Evolutionary conservation across 2,888 invertebrate genomes (phyloP), one percentile per base, ranked within the genome.

Genomic region (Catocala fraxini): DNA sequence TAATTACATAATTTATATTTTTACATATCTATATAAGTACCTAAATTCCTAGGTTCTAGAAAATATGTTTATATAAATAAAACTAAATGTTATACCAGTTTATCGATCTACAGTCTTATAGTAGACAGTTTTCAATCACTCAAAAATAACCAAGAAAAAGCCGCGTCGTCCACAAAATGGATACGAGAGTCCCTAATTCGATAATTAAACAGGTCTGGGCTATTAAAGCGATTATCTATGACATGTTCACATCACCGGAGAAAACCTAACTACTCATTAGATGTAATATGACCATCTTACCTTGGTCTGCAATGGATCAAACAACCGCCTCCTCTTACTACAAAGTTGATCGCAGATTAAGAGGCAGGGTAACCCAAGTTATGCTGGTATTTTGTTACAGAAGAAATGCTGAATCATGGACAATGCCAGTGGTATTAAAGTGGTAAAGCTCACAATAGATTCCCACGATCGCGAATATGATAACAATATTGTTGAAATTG

Each of bases 211-310:
- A 84, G 83, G 82, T 86, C 82, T 73, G 74, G 73, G 77, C 91
- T 91, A 92, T 93, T 90, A 93, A 91, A 93, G 90, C 85, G 88
- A 93, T 94, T 93, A 93, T 90, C 90, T 92, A 90, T 90, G 93
- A 93, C 92, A 90, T 82, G 89, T 91, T 90, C 91, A 90, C 89
- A 80, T 92, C 88, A 82, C 81, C 82, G 75, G 76, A 88, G 89
- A 91, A 89, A 91, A 89, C 87, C 87, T 89, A 90, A 92, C 93
- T 91, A 88, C 88, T 89, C 90, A 92, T 93, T 93, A 92, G 67
- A 64, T 64, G 65, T 82, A 81, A 80, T 81, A 79, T 74, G 82
- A 77, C 91, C 88, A 86, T 34, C 11, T 4, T 67, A 56, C 6
- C 0, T 15, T 65, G 88, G 86, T n/a, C 87, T 72, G 51, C 57